Evolutionary conservation across 2,797 vertebrate genomes (phyloP).

Genomic region (Microhierax caerulescens): DNA sequence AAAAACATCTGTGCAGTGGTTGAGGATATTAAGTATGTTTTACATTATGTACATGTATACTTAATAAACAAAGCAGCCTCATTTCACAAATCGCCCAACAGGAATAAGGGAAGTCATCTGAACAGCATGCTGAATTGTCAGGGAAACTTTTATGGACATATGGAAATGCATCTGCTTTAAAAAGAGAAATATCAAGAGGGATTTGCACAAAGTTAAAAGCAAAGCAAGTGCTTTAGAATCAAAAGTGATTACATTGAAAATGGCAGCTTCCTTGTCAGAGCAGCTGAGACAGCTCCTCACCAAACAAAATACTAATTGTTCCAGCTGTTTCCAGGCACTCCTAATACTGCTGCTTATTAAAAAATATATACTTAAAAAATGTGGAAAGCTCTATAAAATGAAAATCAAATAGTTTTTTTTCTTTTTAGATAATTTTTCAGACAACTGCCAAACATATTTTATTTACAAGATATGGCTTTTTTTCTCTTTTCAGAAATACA

Average conservation of each 20-base stretch:
- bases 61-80: slow-evolving; percentile 29
- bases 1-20: slow-evolving; percentile 16
- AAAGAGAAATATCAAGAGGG: slow-evolving; percentile 48
- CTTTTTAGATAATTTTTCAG: background rate
- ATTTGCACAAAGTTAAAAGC: slow-evolving; percentile 61
- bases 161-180: slow-evolving; percentile 43
- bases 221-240: slow-evolving; percentile 44
- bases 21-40: background rate
- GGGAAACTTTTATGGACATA: slow-evolving; percentile 51
- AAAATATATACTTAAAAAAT: background rate
- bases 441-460: background rate
- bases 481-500: background rate
- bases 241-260: slow-evolving; percentile 43
- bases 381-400: background rate
- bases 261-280: slow-evolving; percentile 27
- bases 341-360: background rate
- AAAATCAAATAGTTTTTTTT: no score
- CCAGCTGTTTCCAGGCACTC: slow-evolving; percentile 24
- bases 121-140: background rate
- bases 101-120: background rate
- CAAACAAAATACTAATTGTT: background rate
- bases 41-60: background rate
- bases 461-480: background rate
- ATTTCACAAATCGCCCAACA: background rate
- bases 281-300: background rate